phyloP scores from a whole-genome alignment of 1,140 invertebrate species.

The Lepidotrigona ventralis region DNA sequence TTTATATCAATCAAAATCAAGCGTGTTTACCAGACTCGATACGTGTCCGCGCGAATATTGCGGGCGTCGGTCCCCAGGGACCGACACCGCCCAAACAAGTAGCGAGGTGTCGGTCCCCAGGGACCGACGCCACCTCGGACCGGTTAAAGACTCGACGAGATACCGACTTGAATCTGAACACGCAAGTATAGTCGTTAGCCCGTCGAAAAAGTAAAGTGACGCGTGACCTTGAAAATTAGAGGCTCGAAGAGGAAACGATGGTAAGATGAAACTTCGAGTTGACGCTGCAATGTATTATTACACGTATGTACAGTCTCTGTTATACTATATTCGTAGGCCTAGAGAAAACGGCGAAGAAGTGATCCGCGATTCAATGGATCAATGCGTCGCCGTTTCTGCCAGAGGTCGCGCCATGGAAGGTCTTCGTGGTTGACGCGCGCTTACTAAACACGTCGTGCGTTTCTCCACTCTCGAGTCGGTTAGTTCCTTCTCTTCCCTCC shows the following conservation, averaged over 20 bases:
- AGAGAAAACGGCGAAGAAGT: constrained; percentile 31
- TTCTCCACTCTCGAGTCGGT: not conserved
- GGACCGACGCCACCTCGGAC: too few relatives aligned
- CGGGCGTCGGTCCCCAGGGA: too few relatives aligned
- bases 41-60: too few relatives aligned
- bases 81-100: too few relatives aligned
- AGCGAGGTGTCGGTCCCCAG: too few relatives aligned
- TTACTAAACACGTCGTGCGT: not conserved
- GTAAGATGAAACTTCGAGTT: not conserved
- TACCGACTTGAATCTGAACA: too few relatives aligned
- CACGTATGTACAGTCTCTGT: constrained; percentile 14
- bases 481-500: too few relatives aligned
- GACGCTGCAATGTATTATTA: not conserved
- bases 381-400: constrained; percentile 19
- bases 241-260: not conserved
- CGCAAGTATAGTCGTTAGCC: too few relatives aligned
- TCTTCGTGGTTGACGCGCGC: constrained; percentile 20
- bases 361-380: constrained; percentile 30
- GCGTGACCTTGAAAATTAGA: constrained; percentile 7
- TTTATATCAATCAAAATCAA: too few relatives aligned
- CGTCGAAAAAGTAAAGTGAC: not conserved
- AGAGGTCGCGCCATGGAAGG: constrained; percentile 34
- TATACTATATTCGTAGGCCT: not conserved
- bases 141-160: too few relatives aligned
- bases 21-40: too few relatives aligned